Percentiles rank a stretch among this genome's conserved stretches.
phyloP scores from a whole-genome alignment of 2,113 vertebrate species.

The Lamprologus sp. region DNA sequence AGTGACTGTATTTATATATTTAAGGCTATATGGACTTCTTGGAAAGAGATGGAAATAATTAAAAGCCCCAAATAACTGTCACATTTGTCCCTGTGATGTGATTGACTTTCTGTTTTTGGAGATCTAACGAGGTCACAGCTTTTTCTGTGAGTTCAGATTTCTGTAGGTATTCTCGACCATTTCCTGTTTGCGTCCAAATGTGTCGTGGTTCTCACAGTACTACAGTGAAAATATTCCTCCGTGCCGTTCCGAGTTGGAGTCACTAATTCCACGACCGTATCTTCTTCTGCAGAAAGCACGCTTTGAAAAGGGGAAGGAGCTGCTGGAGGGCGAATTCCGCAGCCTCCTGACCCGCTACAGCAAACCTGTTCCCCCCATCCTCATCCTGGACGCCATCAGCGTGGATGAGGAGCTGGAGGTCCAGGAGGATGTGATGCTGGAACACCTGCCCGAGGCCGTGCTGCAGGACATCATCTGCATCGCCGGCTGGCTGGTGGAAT shows the following conservation, averaged over 20 bases:
- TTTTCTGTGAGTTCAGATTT: neutral
- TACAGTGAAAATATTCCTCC: rapidly evolving
- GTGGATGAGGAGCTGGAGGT: slow-evolving; percentile 88
- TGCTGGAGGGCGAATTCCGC: slow-evolving; percentile 90
- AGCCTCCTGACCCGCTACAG: slow-evolving; percentile 88
- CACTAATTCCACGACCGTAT: neutral
- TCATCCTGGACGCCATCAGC: slow-evolving; percentile 88
- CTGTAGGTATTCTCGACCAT: rapidly evolving
- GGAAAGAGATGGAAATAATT: neutral
- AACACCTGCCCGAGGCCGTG: slow-evolving; percentile 86
- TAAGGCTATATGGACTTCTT: neutral
- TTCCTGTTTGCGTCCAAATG: rapidly evolving
- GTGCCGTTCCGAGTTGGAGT: neutral
- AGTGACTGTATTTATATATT: neutral
- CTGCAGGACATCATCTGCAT: slow-evolving; percentile 89
- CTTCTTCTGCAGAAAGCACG: slow-evolving; percentile 79
- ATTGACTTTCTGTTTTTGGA: neutral
- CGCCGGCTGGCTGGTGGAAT: slow-evolving; percentile 93
- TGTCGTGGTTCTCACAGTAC: neutral
- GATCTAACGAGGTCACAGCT: rapidly evolving
- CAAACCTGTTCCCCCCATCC: slow-evolving; percentile 87
- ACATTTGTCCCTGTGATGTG: neutral
- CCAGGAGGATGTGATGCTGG: slow-evolving; percentile 83
- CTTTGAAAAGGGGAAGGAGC: slow-evolving; percentile 94
- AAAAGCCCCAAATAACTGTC: neutral